Base-by-base conservation (phyloP, 2,113 vertebrate species). In the Trochalopteron elliotii region DNA sequence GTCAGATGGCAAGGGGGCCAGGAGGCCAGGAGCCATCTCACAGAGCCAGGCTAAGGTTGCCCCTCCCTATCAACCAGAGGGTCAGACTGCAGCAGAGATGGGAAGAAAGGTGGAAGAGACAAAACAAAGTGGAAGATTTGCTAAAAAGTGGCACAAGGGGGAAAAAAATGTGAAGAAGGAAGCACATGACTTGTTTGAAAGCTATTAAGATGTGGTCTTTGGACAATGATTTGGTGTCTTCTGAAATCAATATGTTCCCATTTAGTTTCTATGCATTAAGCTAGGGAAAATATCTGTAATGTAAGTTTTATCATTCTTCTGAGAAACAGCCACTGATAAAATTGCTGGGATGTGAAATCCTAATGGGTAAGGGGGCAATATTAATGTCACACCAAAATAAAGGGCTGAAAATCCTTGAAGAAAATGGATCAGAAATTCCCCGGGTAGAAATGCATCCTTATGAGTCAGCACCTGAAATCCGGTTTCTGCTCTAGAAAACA, bases 401-500 rank as follows among this genome's bases (percentile, higher is more conserved):
- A 95, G 93, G 40, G 40, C 80, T 95, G 72, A 80, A 72, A 96
- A 93, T 77, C 92, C 71, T 92, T 96, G 76, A 87, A 96, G 89
- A 90, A 95, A 93, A 95, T 85, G 89, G 90, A 97, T 92, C 84
- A 97, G 83, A 94, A 89, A 94, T 70, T 93, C 89, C 93, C 95
- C 42, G 49, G 90, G 65, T 87, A 91, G 86, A 93, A 94, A 93
- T 71, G 57, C 24, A 96, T 94, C 85, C 84, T 72, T 96, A 90
- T 93, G 94, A 91, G 91, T 96, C 96, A 94, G 92, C 94, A 96
- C 78, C 89, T 90, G 82, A 96, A 94, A 94, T 94, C 87, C 40
- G 18, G 72, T 93, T 97, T 96, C 94, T 96, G 94, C 90, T 97
- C 94, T 92, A 97, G 92, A 93, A 96, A 96, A 94, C 95, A 90